phyloP scores from a whole-genome alignment of 1,140 invertebrate species.

The Varroa destructor region DNA sequence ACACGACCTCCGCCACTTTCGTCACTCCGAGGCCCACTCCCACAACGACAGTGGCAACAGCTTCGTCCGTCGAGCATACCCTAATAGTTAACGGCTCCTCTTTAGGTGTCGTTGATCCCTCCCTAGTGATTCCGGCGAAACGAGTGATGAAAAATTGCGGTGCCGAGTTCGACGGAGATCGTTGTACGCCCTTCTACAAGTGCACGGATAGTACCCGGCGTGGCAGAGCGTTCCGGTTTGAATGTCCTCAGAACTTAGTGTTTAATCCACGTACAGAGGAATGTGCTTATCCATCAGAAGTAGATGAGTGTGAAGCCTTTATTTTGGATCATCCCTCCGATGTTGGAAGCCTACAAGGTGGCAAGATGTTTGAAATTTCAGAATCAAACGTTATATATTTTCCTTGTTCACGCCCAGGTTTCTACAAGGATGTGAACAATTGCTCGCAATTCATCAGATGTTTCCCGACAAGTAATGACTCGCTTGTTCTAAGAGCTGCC shows the following conservation, averaged over 20 bases:
- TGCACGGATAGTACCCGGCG: background rate
- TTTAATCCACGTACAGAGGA: constrained; percentile 2
- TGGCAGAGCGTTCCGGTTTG: constrained; percentile 8
- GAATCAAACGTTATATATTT: constrained; percentile 13
- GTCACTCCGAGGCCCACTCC: background rate
- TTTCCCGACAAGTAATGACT: background rate
- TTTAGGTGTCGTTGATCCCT: background rate
- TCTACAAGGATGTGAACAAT: constrained; percentile 23
- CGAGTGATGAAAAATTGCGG: constrained; percentile 25
- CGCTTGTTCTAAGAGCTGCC: constrained; percentile 3
- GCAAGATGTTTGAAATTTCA: background rate
- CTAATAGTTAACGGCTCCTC: no score
- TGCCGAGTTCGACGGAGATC: constrained; percentile 14
- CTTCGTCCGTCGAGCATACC: no score
- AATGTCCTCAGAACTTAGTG: constrained; percentile 11
- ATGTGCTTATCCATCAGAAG: constrained; percentile 19
- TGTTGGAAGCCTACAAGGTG: background rate
- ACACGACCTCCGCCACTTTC: background rate
- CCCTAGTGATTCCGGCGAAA: constrained; percentile 9
- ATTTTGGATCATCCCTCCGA: background rate
- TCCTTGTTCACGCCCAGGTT: background rate
- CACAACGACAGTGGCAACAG: background rate
- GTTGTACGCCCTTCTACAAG: constrained; percentile 19
- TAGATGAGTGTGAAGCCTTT: constrained; percentile 6
- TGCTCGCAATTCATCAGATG: constrained; percentile 17